Evolutionary conservation across 2,113 vertebrate species (phyloP).

Genomic region (Paramisgurnus dabryanus): DNA sequence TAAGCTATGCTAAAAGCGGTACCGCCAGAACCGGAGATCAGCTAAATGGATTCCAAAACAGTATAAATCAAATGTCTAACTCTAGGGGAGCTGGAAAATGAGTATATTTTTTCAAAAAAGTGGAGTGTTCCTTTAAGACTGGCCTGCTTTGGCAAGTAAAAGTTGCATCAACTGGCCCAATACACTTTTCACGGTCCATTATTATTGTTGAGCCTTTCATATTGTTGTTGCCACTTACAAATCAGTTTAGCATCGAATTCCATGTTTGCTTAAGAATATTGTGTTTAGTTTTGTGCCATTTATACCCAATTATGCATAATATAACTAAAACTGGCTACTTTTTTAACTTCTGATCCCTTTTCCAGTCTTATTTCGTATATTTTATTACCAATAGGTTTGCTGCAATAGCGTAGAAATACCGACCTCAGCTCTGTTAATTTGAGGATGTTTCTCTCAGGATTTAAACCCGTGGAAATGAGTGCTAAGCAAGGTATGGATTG

Average conservation of each 20-base stretch:
- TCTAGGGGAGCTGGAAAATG: too few species aligned
- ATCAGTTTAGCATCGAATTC: too few species aligned
- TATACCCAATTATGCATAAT: not conserved
- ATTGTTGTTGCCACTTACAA: not conserved
- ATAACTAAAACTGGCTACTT: not conserved
- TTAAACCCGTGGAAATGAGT: slow-evolving; percentile 23
- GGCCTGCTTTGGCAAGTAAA: too few species aligned
- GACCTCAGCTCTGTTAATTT: not conserved
- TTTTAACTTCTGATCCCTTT: not conserved
- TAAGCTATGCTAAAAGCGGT: too few species aligned
- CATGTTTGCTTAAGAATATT: not conserved
- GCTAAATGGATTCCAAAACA: too few species aligned
- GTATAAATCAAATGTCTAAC: too few species aligned
- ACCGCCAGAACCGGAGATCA: too few species aligned
- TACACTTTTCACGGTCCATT: too few species aligned
- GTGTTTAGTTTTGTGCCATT: not conserved
- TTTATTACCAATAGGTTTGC: not conserved
- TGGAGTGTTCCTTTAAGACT: too few species aligned
- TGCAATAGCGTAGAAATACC: not conserved
- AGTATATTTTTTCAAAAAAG: too few species aligned
- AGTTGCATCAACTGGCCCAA: too few species aligned
- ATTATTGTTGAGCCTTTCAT: too few species aligned
- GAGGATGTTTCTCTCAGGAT: not conserved
- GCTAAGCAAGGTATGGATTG: slow-evolving; percentile 42
- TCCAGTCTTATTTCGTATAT: not conserved